Conservation (phyloP, 2,797 vertebrate genomes). For the Decapterus maruadsi region DNA sequence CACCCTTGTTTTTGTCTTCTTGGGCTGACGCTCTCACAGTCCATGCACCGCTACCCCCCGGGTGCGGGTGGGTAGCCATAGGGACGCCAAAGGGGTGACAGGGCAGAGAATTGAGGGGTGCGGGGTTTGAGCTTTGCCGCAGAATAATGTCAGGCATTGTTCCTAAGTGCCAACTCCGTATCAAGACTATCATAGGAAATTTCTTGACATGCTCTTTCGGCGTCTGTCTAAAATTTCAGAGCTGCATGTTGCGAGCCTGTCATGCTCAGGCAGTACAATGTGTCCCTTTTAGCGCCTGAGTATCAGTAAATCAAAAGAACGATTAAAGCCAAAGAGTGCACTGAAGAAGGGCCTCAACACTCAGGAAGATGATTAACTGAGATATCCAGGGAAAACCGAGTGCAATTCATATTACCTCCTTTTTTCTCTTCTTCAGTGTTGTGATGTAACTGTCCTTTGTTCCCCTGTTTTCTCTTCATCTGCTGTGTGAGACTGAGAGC, state of each 20-base stretch:
- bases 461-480: conserved; percentile 34
- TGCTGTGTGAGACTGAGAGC: conserved; percentile 20
- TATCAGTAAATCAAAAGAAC: conserved; percentile 54
- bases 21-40: conserved; percentile 43
- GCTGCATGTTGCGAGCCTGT: conserved; percentile 40
- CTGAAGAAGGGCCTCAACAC: conserved; percentile 13
- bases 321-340: conserved; percentile 37
- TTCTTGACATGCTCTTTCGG: conserved; percentile 54
- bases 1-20: conserved; percentile 47
- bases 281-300: conserved; percentile 46
- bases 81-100: conserved; percentile 63
- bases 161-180: conserved; percentile 56
- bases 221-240: conserved; percentile 63
- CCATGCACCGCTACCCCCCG: conserved; percentile 45
- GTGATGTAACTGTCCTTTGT: conserved; percentile 31
- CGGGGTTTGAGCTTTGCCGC: conserved; percentile 56
- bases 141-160: conserved; percentile 72
- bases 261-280: conserved; percentile 56
- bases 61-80: conserved; percentile 51
- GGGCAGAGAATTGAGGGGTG: conserved; percentile 58
- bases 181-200: conserved; percentile 47
- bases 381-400: conserved; percentile 34
- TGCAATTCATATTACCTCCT: conserved; percentile 21
- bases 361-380: conserved; percentile 40
- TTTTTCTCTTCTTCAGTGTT: conserved; percentile 9